Evolutionary conservation across 2,888 invertebrate genomes (phyloP), one percentile per base, ranked within the genome.

Genomic region (Caenorhabditis wallacei): DNA sequence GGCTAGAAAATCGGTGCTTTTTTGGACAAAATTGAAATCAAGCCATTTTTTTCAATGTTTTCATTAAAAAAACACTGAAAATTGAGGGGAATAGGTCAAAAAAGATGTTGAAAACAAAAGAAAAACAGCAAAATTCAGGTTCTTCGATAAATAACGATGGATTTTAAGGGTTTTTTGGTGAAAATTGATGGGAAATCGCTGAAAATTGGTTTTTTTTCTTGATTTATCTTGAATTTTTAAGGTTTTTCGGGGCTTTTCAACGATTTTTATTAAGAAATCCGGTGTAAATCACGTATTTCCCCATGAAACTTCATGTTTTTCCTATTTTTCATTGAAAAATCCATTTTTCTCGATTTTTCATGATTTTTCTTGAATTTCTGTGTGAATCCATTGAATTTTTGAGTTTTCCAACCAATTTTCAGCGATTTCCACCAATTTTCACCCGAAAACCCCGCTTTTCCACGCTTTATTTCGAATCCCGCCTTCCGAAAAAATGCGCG

Each of bases 401-500:
- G 3, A 35, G 7, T 54, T 56, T 35, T 26, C 16, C 10, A 18
- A 24, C 13, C 35, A 26, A 26, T 70, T 70, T 40, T 61, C 46
- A 56, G 69, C 43, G 46, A 40, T 63, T 78, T 63, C 35, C 54
- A 30, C 4, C 30, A 8, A 30, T 30, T 30, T 30, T 30, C 53
- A 53, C 24, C 54, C 3, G 16, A 56, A 66, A 30, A 22, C 54
- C 51, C 54, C 5, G 16, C 7, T 16, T 24, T 75, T 26, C 11
- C 46, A 37, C 26, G 53, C 30, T 43, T 61, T 61, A 11, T 22
- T 18, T n/a, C 61, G 5, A 54, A 7, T n/a, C n/a, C n/a, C n/a
- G n/a, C n/a, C 37, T 20, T 51, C 46, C 46, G 11, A 48, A 18
- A 18, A 48, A 2, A 18, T 68, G 78, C 78, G 61, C 78, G 78